Conservation (phyloP, 2,888 invertebrate genomes). For the Torymus texanus region DNA sequence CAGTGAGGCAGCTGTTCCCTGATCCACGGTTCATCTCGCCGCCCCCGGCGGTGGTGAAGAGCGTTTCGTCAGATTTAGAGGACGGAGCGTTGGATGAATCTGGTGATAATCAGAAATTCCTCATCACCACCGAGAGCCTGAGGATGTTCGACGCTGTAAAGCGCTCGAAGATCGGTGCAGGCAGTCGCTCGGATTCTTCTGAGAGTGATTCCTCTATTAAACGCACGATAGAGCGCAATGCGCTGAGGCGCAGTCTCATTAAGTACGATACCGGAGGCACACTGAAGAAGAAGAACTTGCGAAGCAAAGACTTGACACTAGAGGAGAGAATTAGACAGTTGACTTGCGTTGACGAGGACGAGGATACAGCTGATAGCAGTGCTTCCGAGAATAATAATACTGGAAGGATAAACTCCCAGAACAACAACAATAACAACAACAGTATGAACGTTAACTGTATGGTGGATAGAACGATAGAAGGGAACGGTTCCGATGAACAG, state of each 20-base stretch:
- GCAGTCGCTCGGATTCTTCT: slow-evolving; percentile 70
- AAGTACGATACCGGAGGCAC: slow-evolving; percentile 77
- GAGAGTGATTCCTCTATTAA: slow-evolving; percentile 76
- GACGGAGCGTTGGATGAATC: slow-evolving; percentile 70
- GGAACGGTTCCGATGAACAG: slow-evolving; percentile 27
- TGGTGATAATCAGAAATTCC: slow-evolving; percentile 76
- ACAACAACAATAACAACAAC: slow-evolving; percentile 49
- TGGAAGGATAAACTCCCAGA: slow-evolving; percentile 20
- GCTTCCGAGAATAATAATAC: slow-evolving; percentile 52
- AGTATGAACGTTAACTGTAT: slow-evolving; percentile 4
- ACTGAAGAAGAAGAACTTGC: slow-evolving; percentile 77
- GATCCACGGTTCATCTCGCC: slow-evolving; percentile 79
- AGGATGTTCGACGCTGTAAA: slow-evolving; percentile 83
- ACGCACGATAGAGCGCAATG: slow-evolving; percentile 89
- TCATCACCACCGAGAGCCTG: slow-evolving; percentile 86
- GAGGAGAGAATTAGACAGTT: slow-evolving; percentile 90
- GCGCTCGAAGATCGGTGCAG: slow-evolving; percentile 76
- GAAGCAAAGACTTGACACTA: slow-evolving; percentile 84
- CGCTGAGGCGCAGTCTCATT: slow-evolving; percentile 86
- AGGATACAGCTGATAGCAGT: slow-evolving; percentile 67
- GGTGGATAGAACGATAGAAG: slow-evolving; percentile 19
- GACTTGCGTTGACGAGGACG: slow-evolving; percentile 88
- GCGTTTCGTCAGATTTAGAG: slow-evolving; percentile 56
- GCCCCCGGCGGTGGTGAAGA: slow-evolving; percentile 77
- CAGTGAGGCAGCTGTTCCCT: slow-evolving; percentile 89